A percentile compares a stretch with the other conserved stretches of the same genome.
phyloP scores from a whole-genome alignment of 1,140 invertebrate species.

The Diachasma alloeum region DNA sequence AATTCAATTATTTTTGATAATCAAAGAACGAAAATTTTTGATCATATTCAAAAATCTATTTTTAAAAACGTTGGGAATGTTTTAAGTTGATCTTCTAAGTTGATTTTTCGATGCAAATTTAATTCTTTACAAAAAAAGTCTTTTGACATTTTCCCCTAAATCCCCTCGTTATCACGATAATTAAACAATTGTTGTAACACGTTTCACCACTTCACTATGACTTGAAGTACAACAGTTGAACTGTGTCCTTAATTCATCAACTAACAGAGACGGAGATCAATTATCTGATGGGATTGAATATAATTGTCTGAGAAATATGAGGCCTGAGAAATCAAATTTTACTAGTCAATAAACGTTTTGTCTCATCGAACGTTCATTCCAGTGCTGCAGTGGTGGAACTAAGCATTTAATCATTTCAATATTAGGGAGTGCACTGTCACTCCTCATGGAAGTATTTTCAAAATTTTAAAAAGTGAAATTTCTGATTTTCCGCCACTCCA shows the following conservation, averaged over 20 bases:
- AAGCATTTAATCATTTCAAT: background rate
- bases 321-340: slow-evolving; percentile 10
- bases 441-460: no score
- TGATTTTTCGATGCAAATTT: no score
- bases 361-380: background rate
- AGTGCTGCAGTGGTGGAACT: background rate
- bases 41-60: no score
- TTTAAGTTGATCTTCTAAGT: no score
- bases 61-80: no score
- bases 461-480: no score
- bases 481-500: background rate
- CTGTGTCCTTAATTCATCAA: background rate
- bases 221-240: background rate
- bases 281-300: background rate
- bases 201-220: background rate
- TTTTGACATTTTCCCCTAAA: background rate
- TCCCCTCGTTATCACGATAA: background rate
- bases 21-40: no score
- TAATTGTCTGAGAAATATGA: background rate
- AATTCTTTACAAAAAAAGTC: background rate
- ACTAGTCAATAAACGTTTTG: slow-evolving; percentile 2
- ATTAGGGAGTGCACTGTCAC: background rate
- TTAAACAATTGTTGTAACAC: background rate
- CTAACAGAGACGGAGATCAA: background rate
- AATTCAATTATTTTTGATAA: no score